Evolutionary conservation across 2,797 vertebrate species (phyloP).

Genomic region (Furcifer pardalis): DNA sequence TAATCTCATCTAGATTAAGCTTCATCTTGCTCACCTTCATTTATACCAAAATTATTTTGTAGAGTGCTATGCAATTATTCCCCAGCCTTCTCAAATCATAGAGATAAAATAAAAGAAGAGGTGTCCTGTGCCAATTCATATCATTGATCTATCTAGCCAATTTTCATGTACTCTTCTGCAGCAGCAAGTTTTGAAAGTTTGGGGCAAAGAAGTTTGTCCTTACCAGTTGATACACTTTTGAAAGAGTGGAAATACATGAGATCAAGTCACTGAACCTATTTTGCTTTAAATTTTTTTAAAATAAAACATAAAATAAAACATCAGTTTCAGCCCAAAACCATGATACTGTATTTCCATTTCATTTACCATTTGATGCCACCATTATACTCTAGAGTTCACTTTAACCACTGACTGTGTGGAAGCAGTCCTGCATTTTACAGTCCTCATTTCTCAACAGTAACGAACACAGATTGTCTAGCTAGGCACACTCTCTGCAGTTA

Average conservation of each 20-base stretch:
- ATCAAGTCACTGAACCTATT: neutral
- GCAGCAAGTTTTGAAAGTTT: neutral
- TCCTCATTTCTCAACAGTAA: neutral
- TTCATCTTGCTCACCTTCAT: neutral
- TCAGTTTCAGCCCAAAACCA: too few relatives aligned
- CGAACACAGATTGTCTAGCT: neutral
- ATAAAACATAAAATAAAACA: neutral
- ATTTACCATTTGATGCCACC: neutral
- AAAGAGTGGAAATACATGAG: neutral
- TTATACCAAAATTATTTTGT: too few relatives aligned
- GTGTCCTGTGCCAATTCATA: neutral
- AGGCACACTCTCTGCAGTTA: neutral
- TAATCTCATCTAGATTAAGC: neutral
- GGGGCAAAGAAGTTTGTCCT: neutral
- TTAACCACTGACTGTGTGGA: neutral
- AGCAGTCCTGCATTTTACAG: neutral
- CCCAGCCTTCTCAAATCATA: too few relatives aligned
- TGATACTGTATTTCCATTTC: too few relatives aligned
- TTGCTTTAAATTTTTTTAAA: neutral
- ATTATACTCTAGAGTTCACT: neutral
- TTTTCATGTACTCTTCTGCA: neutral
- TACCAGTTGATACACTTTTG: too few relatives aligned
- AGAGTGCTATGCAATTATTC: too few relatives aligned
- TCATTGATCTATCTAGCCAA: neutral
- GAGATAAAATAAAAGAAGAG: neutral